Conservation (phyloP, 2,797 vertebrate species). For the Iguana delicatissima region DNA sequence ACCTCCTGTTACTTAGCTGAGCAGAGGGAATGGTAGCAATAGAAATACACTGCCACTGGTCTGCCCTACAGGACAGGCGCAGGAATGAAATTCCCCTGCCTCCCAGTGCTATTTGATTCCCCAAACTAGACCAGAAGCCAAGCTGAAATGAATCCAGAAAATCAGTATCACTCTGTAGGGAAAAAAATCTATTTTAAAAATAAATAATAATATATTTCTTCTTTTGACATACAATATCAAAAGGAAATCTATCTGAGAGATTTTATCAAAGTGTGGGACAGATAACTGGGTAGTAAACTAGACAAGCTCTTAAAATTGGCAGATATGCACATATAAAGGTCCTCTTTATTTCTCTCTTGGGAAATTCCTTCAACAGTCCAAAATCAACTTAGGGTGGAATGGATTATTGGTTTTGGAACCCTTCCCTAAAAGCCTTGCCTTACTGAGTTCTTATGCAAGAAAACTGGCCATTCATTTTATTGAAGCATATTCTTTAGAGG, state of each 20-base stretch:
- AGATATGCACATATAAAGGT: not conserved
- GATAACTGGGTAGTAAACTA: not conserved
- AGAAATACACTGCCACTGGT: not conserved
- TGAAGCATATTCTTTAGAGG: slow-evolving; percentile 3
- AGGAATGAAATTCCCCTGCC: not conserved
- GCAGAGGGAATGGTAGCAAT: too few relatives aligned
- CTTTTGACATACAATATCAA: not conserved
- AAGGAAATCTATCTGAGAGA: not conserved
- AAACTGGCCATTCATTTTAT: slow-evolving; percentile 20
- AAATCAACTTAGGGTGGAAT: not conserved
- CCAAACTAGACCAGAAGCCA: not conserved
- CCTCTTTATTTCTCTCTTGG: slow-evolving; percentile 10
- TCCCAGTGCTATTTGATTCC: not conserved
- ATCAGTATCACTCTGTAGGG: not conserved
- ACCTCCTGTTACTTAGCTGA: not conserved
- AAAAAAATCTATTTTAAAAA: not conserved
- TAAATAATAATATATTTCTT: not conserved
- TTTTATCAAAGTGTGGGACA: not conserved
- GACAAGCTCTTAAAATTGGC: not conserved
- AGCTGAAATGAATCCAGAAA: slow-evolving; percentile 1
- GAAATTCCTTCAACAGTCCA: slow-evolving; percentile 4
- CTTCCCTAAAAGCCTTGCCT: slow-evolving; percentile 4
- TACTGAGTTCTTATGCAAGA: not conserved
- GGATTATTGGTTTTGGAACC: slow-evolving; percentile 12
- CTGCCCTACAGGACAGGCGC: not conserved